These are phyloP conservation scores for Aplysia californica DNA, from an alignment of 1,140 invertebrate genomes.

Conservation along the genomic window DNA sequence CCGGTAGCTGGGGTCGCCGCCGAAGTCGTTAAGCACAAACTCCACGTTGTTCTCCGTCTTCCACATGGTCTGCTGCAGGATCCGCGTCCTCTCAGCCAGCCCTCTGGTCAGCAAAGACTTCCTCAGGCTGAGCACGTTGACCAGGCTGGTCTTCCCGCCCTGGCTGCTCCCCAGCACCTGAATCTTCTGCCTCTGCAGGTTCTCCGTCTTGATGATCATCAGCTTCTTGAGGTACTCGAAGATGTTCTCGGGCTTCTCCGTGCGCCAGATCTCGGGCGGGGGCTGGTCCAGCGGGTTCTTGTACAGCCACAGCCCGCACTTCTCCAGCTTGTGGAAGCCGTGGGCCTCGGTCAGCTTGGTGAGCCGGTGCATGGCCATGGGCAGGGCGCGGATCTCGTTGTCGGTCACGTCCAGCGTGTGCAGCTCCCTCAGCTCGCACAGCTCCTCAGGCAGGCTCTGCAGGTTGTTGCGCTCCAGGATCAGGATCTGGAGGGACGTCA, in stretches of 20 bases:
- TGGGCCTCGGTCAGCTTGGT: slow-evolving; percentile 58
- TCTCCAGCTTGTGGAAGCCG: slow-evolving; percentile 56
- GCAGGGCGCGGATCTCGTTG: slow-evolving; percentile 57
- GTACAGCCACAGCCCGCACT: slow-evolving; percentile 66
- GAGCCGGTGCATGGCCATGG: slow-evolving; percentile 57
- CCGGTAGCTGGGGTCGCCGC: slow-evolving; percentile 57
- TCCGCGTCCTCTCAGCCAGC: slow-evolving; percentile 42
- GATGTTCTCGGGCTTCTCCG: slow-evolving; percentile 60
- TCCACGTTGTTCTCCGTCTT: slow-evolving; percentile 63
- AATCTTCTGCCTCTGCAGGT: slow-evolving; percentile 63
- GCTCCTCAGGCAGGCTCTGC: slow-evolving; percentile 53
- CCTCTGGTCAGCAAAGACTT: slow-evolving; percentile 47
- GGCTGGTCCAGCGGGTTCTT: slow-evolving; percentile 63
- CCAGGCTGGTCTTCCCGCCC: slow-evolving; percentile 62
- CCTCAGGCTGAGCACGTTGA: slow-evolving; percentile 43
- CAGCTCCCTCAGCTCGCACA: slow-evolving; percentile 58
- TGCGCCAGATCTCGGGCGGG: slow-evolving; percentile 64
- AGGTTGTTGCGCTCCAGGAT: slow-evolving; percentile 58
- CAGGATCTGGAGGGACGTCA: slow-evolving; percentile 51
- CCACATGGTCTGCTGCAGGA: slow-evolving; percentile 51
- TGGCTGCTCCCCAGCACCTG: slow-evolving; percentile 58
- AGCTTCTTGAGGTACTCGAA: slow-evolving; percentile 62
- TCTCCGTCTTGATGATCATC: slow-evolving; percentile 61
- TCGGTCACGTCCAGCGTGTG: slow-evolving; percentile 62
- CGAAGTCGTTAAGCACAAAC: slow-evolving; percentile 62